Base-by-base conservation (phyloP, 1,140 invertebrate genomes). In the Lordiphosa mommai region DNA sequence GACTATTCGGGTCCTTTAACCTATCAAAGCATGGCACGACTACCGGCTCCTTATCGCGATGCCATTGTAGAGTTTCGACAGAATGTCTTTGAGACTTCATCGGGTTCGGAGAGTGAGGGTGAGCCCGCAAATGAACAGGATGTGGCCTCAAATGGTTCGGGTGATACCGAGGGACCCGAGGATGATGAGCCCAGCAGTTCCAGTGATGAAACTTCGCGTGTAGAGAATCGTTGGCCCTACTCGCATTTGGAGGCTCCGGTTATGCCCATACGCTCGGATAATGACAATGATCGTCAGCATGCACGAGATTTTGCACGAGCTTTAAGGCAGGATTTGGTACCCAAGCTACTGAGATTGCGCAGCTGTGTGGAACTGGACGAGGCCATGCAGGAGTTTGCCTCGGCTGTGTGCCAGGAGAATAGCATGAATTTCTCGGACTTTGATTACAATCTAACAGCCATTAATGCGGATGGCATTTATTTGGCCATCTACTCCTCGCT, bases 391-490 rank as follows among this genome's bases (percentile, higher is more conserved):
- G 94, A 95, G 76, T 97, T 98, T 87, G 94, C 96, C 0, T 97
- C 96, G 1, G 93, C 95, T 57, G 97, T 97, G 80, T 98, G 96
- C 89, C 93, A 97, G 91, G 94, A 96, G 92, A 93, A 92, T 90
- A 46, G 90, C 90, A 79, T 85, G 70, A 89, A 79, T 23, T 87
- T 76, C 40, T 89, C 80, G 7, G 87, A 88, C 29, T 89, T 38
- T 88, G 92, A 89, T 90, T 91, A 53, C 91, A 92, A 57, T 90
- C 90, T 93, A 2, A 95, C 95, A 14, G 96, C 98, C 37, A 95
- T 98, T 90, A 98, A 98, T 89, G 96, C 96, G 13, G 97, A 98
- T 91, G 96, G 96, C 41, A 95, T 98, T 41, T 98, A 98, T 88
- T 90, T 98, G 46, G 95, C 96, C 1, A 96, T 95, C 0, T 97